Evolutionary conservation across 2,888 invertebrate genomes (phyloP), one percentile per base, ranked within the genome.

Genomic region (Pollenia amentaria): DNA sequence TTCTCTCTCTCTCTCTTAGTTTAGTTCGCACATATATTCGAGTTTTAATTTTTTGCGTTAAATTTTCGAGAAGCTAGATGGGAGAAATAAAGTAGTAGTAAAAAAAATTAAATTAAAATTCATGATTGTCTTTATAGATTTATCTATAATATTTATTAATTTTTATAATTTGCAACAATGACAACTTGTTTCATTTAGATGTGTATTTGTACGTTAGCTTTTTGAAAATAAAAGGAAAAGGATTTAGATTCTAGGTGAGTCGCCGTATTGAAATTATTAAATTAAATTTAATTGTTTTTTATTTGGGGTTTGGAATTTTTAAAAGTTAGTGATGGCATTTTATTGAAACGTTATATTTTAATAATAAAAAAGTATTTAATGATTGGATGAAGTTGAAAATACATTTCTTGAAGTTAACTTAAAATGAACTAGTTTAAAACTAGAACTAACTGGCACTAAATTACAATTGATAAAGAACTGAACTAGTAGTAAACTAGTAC

Each of bases 41-140:
- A 9, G 57, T n/a, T 57, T 48, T 18, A 18, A 8, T 21, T 55
- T 55, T 57, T 44, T n/a, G 40, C 53, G 9, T 57, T 42, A 57
- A 72, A 64, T 76, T 75, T 44, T 77, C 57, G 84, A 84, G 72
- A 67, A 84, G 80, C 87, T 87, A 67, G 6, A 38, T n/a, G 1
- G 4, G 12, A 46, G 65, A 70, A 67, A 40, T 3, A 29, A 69
- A 67, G 12, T n/a, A 55, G n/a, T 0, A n/a, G n/a, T n/a, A n/a
- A 57, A 57, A 21, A 38, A 38, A 51, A 29, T 29, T 29, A 73
- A 82, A 48, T 83, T 84, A 55, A 80, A 77, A 80, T 87, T 84
- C 76, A 67, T 76, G 48, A 75, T 40, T 40, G 21, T 9, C 62
- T 51, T 72, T 67, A 8, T 21, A 57, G 51, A 46, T 79, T 57